Conservation (phyloP, 2,797 vertebrate species). For the Melopsittacus undulatus region DNA sequence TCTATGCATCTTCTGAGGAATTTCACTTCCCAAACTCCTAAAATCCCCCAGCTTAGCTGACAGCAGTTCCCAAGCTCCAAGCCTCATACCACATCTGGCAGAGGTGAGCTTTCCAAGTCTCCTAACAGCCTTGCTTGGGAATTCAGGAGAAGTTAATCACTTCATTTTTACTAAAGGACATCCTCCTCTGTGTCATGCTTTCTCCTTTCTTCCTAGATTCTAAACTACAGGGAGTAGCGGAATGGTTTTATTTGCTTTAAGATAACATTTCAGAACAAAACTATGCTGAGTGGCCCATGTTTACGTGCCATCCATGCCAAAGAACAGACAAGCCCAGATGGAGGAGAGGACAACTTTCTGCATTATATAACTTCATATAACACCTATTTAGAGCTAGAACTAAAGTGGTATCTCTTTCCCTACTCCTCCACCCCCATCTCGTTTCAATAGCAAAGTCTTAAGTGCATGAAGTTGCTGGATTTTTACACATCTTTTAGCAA, state of each 20-base stretch:
- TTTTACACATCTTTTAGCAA: neutral
- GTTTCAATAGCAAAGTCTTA: neutral
- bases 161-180: neutral
- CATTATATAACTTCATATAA: neutral
- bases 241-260: neutral
- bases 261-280: neutral
- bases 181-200: neutral
- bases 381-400: neutral
- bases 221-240: neutral
- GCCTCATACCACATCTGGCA: rapidly evolving
- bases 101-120: neutral
- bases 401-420: neutral
- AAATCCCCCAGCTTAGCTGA: neutral
- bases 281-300: rapidly evolving
- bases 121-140: neutral
- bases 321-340: neutral
- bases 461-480: neutral
- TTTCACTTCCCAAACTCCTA: neutral
- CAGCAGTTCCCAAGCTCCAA: neutral
- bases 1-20: neutral
- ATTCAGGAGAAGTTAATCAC: neutral
- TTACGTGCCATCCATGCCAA: neutral
- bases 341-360: neutral
- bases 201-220: neutral
- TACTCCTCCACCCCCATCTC: rapidly evolving